Percentiles rank a stretch among this genome's conserved stretches.
phyloP scores from a whole-genome alignment of 2,113 vertebrate genomes.

The Regulus satrapa region DNA sequence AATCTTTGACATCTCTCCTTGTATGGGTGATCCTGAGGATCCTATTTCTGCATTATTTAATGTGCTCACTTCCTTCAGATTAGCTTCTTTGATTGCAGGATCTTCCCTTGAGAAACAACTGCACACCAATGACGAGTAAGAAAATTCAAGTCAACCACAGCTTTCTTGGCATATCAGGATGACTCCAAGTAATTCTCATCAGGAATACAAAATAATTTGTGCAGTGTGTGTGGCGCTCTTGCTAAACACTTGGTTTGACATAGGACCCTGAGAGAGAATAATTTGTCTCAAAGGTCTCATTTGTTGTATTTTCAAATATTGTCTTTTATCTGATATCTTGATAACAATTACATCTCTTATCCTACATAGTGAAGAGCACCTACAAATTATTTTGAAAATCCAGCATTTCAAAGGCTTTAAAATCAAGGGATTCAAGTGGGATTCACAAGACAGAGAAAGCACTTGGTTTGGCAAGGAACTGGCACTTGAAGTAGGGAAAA shows the following conservation, averaged over 20 bases:
- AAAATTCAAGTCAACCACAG: neutral
- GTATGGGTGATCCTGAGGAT: neutral
- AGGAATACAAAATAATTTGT: neutral
- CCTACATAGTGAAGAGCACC: neutral
- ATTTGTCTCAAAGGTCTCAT: neutral
- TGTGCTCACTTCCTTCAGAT: neutral
- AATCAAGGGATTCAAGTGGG: neutral
- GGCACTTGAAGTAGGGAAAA: neutral
- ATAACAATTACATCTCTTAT: neutral
- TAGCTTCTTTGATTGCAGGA: neutral
- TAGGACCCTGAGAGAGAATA: neutral
- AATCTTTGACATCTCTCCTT: neutral
- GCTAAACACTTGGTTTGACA: neutral
- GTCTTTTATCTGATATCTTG: neutral
- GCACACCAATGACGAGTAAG: neutral
- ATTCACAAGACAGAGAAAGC: neutral
- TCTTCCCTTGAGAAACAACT: neutral
- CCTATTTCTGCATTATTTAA: neutral
- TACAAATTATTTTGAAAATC: neutral
- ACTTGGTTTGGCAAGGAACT: neutral
- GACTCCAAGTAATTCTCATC: neutral
- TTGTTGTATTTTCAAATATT: constrained; percentile 21
- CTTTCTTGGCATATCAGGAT: neutral
- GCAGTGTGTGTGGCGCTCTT: neutral
- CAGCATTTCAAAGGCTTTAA: neutral